Base-by-base conservation (phyloP, 2,888 invertebrate genomes). In the Caenorhabditis macrosperma region DNA sequence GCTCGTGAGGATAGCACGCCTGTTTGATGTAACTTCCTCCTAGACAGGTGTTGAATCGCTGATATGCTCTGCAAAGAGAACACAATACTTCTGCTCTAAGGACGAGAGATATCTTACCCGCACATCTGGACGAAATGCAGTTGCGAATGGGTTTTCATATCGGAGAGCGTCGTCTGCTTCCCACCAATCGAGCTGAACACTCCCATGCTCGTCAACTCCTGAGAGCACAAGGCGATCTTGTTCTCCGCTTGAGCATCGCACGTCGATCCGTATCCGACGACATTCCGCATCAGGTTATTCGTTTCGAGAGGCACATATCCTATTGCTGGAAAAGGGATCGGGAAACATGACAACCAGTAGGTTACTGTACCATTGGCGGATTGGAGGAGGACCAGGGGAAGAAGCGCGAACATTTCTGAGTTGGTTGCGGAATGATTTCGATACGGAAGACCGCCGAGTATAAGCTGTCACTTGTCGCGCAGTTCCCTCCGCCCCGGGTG, bases 91-190 rank as follows among this genome's bases (percentile, higher is more conserved):
- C 24, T 67, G 17, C 17, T 28, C 1, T 64, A 55, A n/a, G 24
- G 24, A 6, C 10, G 26, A 24, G n/a, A n/a, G n/a, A 66, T 46
- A 12, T 68, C 78, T 68, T 60, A 87, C 87, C 60, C 60, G 83
- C 87, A 87, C 71, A 86, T 82, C 52, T 83, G 81, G 3, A 75
- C 64, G 44, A 87, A 82, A 69, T 84, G 82, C 22, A 81, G 35
- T 30, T 80, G 81, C 1, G 82, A 82, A 30, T 80, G 84, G n/a
- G 77, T 78, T 77, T 82, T 82, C 57, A 87, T 79, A 30, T 82
- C 82, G 17, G 71, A 63, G 12, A 85, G 30, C 1, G 82, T 76
- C 4, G 82, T 52, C 35, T 78, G 78, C 22, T 78, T 78, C 4
- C 68, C 72, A 28, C 66, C 67, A 41, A 35, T 48, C 35, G 68